Base-by-base conservation (phyloP, 37 sponge, comb jelly and placozoan species). In the Diacarnus erythraeanus region DNA sequence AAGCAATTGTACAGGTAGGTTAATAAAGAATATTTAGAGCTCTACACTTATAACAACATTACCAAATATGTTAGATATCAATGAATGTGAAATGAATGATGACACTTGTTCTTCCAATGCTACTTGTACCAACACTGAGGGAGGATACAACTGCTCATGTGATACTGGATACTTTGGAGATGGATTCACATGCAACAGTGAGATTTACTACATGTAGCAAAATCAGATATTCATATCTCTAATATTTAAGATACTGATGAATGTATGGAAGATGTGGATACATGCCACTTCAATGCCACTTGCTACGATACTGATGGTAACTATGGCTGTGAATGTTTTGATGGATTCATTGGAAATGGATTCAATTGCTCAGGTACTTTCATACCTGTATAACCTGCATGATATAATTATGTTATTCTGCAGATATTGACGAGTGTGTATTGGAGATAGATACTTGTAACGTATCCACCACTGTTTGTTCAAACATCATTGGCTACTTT, bases 371-470 rank as follows among this genome's bases (percentile, higher is more conserved):
- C 51, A 47, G 6, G 51, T 47, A 12, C 6, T 47, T 6, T 6
- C 12, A 47, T 47, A 47, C 12, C 6, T 47, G 51, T 12, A 47
- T 47, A 6, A 15, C 51, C n/a, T n/a, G n/a, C n/a, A n/a, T n/a
- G n/a, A n/a, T n/a, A n/a, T n/a, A 27, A 4, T 47, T 15, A 47
- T 47, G 12, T 12, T 47, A 47, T 12, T n/a, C n/a, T 4, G 23
- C 68, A 84, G 85, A 84, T 38, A 57, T 71, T 47, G 75, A 77
- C 71, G 85, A 84, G 72, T 84, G 85, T 34, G 36, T 38, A 30
- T 43, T 29, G 33, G 35, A 41, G n/a, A 77, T 17, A 34, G 38
- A 70, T 64, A 43, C 57, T 20, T 68, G 85, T 38, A 69, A 75
- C n/a, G n/a, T n/a, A n/a, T n/a, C n/a, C n/a, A n/a, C n/a, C n/a